Conservation (phyloP, 2,888 invertebrate genomes). For the Sthenelais limicola region DNA sequence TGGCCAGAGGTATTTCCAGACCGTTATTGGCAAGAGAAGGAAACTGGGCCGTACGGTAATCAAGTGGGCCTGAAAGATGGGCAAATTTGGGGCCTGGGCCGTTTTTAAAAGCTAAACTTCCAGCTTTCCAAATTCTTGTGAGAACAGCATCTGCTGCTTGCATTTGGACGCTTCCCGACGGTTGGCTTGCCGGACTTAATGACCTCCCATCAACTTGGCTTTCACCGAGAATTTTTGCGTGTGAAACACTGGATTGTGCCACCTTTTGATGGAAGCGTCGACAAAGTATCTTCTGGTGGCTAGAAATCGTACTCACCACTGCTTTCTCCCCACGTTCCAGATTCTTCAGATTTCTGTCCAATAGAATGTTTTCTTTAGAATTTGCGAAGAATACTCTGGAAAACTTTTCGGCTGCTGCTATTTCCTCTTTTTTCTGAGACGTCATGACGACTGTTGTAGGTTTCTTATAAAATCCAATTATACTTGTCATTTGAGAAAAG, state of each 20-base stretch:
- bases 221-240: not conserved
- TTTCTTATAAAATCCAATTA: no score
- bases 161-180: no score
- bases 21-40: no score
- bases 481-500: no score
- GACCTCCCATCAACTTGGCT: not conserved
- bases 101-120: slow-evolving; percentile 9
- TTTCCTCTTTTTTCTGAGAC: slow-evolving; percentile 10
- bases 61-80: no score
- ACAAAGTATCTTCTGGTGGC: slow-evolving; percentile 22
- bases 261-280: slow-evolving; percentile 26
- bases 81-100: no score
- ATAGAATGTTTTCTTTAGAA: slow-evolving; percentile 6
- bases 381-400: slow-evolving; percentile 31
- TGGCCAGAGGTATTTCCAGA: no score
- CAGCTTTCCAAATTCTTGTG: slow-evolving; percentile 11
- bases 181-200: no score
- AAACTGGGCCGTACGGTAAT: no score
- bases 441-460: no score
- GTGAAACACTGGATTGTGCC: not conserved
- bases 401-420: slow-evolving; percentile 25
- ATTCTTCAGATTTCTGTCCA: slow-evolving; percentile 10
- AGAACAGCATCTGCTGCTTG: not conserved
- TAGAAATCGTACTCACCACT: slow-evolving; percentile 38
- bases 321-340: slow-evolving; percentile 18